These are phyloP conservation scores for Megaleporinus macrocephalus DNA, from an alignment of 2,113 vertebrate species.

Conservation along the genomic window DNA sequence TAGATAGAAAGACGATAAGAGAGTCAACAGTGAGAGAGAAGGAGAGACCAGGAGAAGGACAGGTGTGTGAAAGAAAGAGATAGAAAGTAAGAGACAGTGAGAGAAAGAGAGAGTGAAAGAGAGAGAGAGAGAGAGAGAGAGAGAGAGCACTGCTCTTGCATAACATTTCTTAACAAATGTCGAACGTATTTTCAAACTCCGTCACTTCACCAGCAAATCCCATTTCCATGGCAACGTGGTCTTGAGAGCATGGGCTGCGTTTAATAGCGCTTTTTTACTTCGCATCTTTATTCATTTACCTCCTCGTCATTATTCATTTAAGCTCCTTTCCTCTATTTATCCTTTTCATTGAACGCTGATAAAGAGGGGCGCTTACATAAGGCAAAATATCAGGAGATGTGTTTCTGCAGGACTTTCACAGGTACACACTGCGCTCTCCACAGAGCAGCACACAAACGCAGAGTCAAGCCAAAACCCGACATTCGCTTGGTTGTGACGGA, in stretches of 20 bases:
- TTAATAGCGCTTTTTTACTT: slow-evolving; percentile 58
- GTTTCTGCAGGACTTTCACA: neutral
- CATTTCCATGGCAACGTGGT: slow-evolving; percentile 75
- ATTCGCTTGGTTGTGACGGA: neutral
- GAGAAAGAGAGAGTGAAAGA: neutral
- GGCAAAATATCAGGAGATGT: neutral
- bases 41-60: neutral
- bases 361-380: slow-evolving; percentile 22
- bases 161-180: slow-evolving; percentile 73
- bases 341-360: slow-evolving; percentile 19
- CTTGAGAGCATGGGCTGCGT: slow-evolving; percentile 48
- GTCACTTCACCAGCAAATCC: slow-evolving; percentile 70
- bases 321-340: slow-evolving; percentile 24
- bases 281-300: slow-evolving; percentile 51
- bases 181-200: slow-evolving; percentile 70
- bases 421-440: neutral
- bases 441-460: neutral
- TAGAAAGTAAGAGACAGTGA: neutral
- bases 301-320: slow-evolving; percentile 57
- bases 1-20: neutral
- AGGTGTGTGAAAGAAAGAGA: neutral
- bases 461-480: slow-evolving; percentile 19
- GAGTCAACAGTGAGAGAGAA: neutral
- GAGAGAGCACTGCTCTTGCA: slow-evolving; percentile 61
- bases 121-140: slow-evolving; percentile 16